phyloP scores from a whole-genome alignment of 2,888 invertebrate genomes.

The Epinotia bilunana region DNA sequence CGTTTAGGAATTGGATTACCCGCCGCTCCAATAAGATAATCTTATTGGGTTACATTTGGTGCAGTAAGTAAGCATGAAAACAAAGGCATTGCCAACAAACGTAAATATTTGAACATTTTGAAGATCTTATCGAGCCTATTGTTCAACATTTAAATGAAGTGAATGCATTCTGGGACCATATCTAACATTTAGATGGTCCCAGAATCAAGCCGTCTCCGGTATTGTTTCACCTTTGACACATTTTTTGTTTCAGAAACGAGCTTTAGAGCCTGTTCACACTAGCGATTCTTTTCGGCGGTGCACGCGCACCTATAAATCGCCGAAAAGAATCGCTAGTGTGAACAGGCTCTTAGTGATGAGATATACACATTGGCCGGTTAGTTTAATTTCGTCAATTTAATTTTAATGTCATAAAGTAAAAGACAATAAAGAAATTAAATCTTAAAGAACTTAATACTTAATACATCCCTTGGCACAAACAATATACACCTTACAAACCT shows the following conservation, averaged over 20 bases:
- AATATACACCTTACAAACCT: no score
- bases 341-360: no score
- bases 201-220: background rate
- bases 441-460: no score
- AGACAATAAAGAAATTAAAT: no score
- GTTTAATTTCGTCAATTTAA: no score
- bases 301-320: no score
- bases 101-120: conserved; percentile 29
- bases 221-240: conserved; percentile 11
- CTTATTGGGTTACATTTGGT: conserved; percentile 36
- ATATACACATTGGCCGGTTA: no score
- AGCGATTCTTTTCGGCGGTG: no score
- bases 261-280: no score
- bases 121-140: conserved; percentile 22
- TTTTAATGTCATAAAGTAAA: no score
- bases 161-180: conserved; percentile 23
- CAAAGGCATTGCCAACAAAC: conserved; percentile 26
- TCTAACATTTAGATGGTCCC: background rate
- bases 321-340: no score
- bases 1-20: conserved; percentile 13
- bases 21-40: conserved; percentile 36
- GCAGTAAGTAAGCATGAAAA: conserved; percentile 30
- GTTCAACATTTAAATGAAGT: conserved; percentile 22
- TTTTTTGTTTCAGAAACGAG: background rate
- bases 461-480: no score